phyloP scores from a whole-genome alignment of 2,888 invertebrate species.

The Agrotis clavis region DNA sequence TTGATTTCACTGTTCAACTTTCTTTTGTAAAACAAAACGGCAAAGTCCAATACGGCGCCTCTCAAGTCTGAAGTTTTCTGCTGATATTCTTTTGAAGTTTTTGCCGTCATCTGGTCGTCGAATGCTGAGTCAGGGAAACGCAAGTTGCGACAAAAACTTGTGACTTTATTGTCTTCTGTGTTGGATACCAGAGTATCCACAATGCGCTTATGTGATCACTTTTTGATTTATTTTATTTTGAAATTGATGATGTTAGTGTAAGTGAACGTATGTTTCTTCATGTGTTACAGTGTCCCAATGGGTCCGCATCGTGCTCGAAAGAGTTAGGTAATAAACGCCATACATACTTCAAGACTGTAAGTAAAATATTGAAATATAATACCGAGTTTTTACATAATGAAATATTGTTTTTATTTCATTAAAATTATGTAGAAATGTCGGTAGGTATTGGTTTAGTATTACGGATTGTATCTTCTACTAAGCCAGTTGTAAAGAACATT shows the following conservation, averaged over 20 bases:
- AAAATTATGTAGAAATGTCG: too few relatives aligned
- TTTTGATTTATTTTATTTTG: constrained; percentile 1
- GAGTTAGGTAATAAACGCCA: too few relatives aligned
- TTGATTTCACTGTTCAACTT: neutral
- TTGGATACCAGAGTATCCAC: neutral
- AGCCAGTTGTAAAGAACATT: neutral
- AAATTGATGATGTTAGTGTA: neutral
- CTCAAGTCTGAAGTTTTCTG: constrained; percentile 11
- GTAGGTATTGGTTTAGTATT: too few relatives aligned
- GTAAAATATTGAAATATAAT: too few relatives aligned
- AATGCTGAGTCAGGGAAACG: constrained; percentile 26
- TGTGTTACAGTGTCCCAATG: neutral
- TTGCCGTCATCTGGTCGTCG: constrained; percentile 36
- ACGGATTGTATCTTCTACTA: too few relatives aligned
- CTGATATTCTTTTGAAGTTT: constrained; percentile 38
- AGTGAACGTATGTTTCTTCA: neutral
- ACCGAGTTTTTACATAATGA: too few relatives aligned
- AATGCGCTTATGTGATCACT: neutral
- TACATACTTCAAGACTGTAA: too few relatives aligned
- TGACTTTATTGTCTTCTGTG: neutral
- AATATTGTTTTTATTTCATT: too few relatives aligned
- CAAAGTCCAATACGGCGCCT: neutral
- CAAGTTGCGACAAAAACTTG: constrained; percentile 36
- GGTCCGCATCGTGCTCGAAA: too few relatives aligned
- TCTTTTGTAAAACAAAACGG: constrained; percentile 2